phyloP scores from a whole-genome alignment of 2,113 vertebrate species.

The Meles meles region DNA sequence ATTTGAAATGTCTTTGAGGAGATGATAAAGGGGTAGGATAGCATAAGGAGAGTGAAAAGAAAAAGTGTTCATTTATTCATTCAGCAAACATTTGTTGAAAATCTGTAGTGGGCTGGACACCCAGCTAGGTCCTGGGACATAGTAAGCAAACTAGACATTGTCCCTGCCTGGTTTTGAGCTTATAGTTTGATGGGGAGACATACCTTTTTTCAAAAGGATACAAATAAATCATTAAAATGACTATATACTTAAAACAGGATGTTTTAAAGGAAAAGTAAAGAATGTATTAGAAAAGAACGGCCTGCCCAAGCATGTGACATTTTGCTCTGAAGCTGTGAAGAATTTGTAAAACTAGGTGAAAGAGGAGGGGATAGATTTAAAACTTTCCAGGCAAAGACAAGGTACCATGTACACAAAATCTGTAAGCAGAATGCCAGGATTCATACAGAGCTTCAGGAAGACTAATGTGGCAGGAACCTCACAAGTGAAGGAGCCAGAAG shows the following conservation, averaged over 20 bases:
- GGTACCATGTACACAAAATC: neutral
- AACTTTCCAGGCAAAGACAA: neutral
- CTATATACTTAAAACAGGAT: neutral
- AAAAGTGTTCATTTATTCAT: neutral
- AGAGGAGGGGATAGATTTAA: neutral
- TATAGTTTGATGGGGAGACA: neutral
- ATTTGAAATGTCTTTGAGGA: neutral
- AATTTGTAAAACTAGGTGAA: neutral
- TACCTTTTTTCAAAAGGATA: neutral
- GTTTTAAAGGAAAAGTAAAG: neutral
- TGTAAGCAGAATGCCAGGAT: neutral
- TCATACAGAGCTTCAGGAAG: neutral
- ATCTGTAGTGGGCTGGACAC: neutral
- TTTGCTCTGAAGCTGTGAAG: neutral
- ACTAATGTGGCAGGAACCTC: neutral
- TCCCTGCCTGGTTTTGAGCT: neutral
- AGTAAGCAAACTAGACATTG: neutral
- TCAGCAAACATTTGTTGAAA: neutral
- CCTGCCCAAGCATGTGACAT: neutral
- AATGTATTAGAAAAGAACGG: neutral
- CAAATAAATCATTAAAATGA: neutral
- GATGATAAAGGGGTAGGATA: neutral
- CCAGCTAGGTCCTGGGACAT: neutral
- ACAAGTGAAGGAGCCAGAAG: neutral
- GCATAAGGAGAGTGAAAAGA: neutral